These are phyloP conservation scores for Leptopilina drosophilae DNA, from an alignment of 2,888 invertebrate genomes.

Conservation along the genomic window DNA sequence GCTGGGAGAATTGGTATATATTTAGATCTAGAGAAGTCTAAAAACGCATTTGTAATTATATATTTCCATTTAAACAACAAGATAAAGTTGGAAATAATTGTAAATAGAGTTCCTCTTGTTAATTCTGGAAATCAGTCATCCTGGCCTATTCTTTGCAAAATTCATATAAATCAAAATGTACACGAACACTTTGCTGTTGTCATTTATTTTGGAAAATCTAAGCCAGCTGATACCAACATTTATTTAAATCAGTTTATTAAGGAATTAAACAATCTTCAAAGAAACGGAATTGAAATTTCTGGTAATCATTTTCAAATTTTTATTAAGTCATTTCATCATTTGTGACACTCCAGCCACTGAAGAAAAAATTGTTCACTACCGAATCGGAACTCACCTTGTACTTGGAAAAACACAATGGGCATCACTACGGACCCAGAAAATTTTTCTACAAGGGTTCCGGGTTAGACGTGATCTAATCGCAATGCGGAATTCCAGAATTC, in stretches of 20 bases:
- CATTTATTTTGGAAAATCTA: slow-evolving; percentile 49
- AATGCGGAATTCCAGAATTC: no score
- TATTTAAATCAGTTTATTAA: slow-evolving; percentile 46
- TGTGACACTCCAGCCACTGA: slow-evolving; percentile 21
- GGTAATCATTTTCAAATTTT: slow-evolving; percentile 46
- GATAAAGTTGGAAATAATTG: slow-evolving; percentile 50
- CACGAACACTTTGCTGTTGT: slow-evolving; percentile 54
- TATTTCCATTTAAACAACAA: slow-evolving; percentile 42
- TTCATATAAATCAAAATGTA: slow-evolving; percentile 41
- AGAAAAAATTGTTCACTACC: no score
- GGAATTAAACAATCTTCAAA: slow-evolving; percentile 37
- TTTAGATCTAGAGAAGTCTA: slow-evolving; percentile 49
- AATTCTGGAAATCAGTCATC: slow-evolving; percentile 45
- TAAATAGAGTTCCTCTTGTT: slow-evolving; percentile 50
- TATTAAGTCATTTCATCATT: slow-evolving; percentile 45
- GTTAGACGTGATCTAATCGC: no score
- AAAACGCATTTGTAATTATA: slow-evolving; percentile 48
- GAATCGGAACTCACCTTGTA: no score
- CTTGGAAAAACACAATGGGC: no score
- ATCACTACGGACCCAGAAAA: no score
- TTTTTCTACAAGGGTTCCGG: no score
- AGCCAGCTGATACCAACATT: slow-evolving; percentile 45
- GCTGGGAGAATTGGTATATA: slow-evolving; percentile 47
- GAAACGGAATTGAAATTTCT: slow-evolving; percentile 30
- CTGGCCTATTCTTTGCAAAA: slow-evolving; percentile 53